Evolutionary conservation across 2,888 invertebrate genomes (phyloP).

Genomic region (Schrankia costaestrigalis): DNA sequence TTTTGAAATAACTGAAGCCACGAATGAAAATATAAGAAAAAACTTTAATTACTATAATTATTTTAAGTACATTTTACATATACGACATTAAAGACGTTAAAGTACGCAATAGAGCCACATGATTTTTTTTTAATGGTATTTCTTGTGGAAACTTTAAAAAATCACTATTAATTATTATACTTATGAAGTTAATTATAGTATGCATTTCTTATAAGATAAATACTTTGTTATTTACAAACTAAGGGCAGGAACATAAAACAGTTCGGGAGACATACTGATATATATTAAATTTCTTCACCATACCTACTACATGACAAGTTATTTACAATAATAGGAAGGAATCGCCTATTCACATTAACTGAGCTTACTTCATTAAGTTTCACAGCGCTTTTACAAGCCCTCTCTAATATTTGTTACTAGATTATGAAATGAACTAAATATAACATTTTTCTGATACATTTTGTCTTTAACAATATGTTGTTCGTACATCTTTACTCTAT

Average conservation of each 20-base stretch:
- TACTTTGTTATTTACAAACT: slow-evolving; percentile 74
- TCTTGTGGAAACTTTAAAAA: slow-evolving; percentile 57
- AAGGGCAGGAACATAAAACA: slow-evolving; percentile 78
- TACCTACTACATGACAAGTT: slow-evolving; percentile 60
- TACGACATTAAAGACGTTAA: slow-evolving; percentile 69
- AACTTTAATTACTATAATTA: slow-evolving; percentile 55
- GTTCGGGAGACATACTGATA: slow-evolving; percentile 71
- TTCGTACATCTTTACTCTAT: slow-evolving; percentile 59
- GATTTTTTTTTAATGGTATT: slow-evolving; percentile 58
- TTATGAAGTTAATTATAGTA: slow-evolving; percentile 42
- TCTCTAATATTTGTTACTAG: slow-evolving; percentile 43
- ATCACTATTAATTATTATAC: slow-evolving; percentile 50
- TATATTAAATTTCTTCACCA: slow-evolving; percentile 73
- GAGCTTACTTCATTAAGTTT: slow-evolving; percentile 66
- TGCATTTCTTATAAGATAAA: slow-evolving; percentile 52
- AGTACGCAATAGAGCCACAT: slow-evolving; percentile 64
- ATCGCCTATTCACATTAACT: slow-evolving; percentile 69
- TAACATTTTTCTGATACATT: slow-evolving; percentile 45
- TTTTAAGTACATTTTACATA: slow-evolving; percentile 76
- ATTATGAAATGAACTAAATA: slow-evolving; percentile 43
- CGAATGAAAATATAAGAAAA: slow-evolving; percentile 41
- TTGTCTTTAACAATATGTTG: slow-evolving; percentile 40
- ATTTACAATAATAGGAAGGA: slow-evolving; percentile 69
- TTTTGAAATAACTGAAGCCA: slow-evolving; percentile 27
- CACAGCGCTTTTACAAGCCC: slow-evolving; percentile 69